Base-by-base conservation (phyloP, 2,888 invertebrate genomes). In the Orthonychiurus folsomi region DNA sequence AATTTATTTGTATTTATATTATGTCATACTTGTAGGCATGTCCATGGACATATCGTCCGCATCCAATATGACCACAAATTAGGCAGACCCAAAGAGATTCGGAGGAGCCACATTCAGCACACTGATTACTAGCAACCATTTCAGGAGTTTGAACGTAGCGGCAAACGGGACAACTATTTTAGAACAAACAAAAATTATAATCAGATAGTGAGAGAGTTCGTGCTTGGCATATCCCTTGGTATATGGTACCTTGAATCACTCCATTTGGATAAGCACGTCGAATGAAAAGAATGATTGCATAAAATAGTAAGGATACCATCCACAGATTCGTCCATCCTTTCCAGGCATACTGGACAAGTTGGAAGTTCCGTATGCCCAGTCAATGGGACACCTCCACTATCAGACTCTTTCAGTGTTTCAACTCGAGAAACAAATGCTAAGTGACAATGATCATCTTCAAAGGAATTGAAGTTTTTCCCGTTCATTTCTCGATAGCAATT, bases 261-360 rank as follows among this genome's bases (percentile, higher is more conserved):
- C 96, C 99, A 99, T 77, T 97, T 89, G 71, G 90, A 86, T 58
- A 99, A 80, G 78, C 99, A 99, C 75, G 86, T 87, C 12, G 93
- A 88, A 79, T 99, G 99, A 80, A 99, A 99, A 1, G 93, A 88
- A 79, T 99, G 99, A 79, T 97, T 97, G 77, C 99, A 99, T 66
- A 97, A 83, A 75, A 99, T 95, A 27, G 95, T 96, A 70, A 99
- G 80, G 66, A 99, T 91, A 15, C 96, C 95, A 76, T 96, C 94
- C 15, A 96, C 93, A 73, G 94, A 93, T 79, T 99, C 99, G 78
- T 99, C 99, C 96, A 93, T 92, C 64, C 95, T 85, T 79, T 99
- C 97, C 60, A 95, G 78, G 76, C 95, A 96, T 15, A 96, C 95
- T 1, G 97, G 93, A 77, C 99, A 99, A 2, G 90, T 93, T 18